phyloP scores from a whole-genome alignment of 2,113 vertebrate species.

The Sebastes schlegelii region DNA sequence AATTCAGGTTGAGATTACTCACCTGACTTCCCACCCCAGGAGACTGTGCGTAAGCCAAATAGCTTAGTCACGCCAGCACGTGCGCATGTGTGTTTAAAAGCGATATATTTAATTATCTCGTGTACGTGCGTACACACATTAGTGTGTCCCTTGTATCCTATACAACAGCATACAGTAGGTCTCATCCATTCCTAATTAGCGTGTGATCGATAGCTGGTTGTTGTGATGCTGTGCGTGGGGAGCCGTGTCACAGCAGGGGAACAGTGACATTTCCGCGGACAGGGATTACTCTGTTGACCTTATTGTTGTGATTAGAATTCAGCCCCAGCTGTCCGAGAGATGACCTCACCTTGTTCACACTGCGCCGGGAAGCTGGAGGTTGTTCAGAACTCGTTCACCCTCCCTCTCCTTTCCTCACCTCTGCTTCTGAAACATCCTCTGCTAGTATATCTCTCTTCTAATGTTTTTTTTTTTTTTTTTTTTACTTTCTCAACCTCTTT shows the following conservation, averaged over 20 bases:
- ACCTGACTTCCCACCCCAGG: slow-evolving; percentile 29
- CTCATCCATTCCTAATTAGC: slow-evolving; percentile 75
- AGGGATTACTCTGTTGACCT: slow-evolving; percentile 78
- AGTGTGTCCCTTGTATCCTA: slow-evolving; percentile 22
- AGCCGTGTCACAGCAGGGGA: slow-evolving; percentile 60
- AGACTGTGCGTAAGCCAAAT: slow-evolving; percentile 20
- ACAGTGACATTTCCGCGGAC: slow-evolving; percentile 76
- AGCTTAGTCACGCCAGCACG: slow-evolving; percentile 24
- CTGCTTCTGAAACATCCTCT: slow-evolving; percentile 13
- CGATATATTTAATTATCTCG: slow-evolving; percentile 6
- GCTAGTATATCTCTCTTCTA: neutral
- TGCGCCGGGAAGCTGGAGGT: slow-evolving; percentile 57
- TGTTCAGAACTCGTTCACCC: slow-evolving; percentile 35
- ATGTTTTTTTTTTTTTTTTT: slow-evolving; percentile 6
- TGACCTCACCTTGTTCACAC: slow-evolving; percentile 71
- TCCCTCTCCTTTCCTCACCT: neutral
- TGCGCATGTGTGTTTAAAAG: slow-evolving; percentile 22
- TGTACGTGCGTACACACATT: neutral
- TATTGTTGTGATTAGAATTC: slow-evolving; percentile 80
- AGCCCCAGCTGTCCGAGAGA: slow-evolving; percentile 49
- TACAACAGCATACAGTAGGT: slow-evolving; percentile 27
- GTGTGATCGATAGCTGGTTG: slow-evolving; percentile 74
- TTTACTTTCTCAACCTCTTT: neutral
- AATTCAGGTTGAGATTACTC: slow-evolving; percentile 33
- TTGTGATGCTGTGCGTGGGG: slow-evolving; percentile 73